Percentiles rank a stretch among this genome's conserved stretches.
These are phyloP conservation scores for Corythucha ciliata DNA, from an alignment of 2,888 invertebrate genomes.

Conservation along the genomic window DNA sequence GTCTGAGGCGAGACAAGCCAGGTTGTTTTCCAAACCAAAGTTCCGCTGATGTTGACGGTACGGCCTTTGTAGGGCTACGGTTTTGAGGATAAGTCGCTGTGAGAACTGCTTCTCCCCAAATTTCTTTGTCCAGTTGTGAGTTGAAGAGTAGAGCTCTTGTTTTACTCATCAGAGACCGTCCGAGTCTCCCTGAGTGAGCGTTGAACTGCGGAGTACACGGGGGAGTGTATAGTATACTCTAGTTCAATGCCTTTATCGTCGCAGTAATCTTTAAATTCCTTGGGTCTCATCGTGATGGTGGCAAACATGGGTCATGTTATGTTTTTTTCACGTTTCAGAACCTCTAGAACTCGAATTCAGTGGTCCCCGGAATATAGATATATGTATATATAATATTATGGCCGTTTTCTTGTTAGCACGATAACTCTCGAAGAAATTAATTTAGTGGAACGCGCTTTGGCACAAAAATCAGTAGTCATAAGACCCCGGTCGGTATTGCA, in stretches of 20 bases:
- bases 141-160: slow-evolving; percentile 7
- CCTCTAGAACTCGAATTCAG: no score
- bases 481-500: no score
- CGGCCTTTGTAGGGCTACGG: slow-evolving; percentile 6
- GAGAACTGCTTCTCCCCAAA: background rate
- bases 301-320: no score
- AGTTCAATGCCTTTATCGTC: slow-evolving; percentile 10
- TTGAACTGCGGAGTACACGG: slow-evolving; percentile 16
- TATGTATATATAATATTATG: no score
- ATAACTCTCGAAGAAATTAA: no score
- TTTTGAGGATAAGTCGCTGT: no score
- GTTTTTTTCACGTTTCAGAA: no score
- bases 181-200: slow-evolving; percentile 11
- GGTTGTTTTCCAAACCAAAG: slow-evolving; percentile 11
- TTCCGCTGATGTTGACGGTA: slow-evolving; percentile 9
- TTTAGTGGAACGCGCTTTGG: no score
- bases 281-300: no score
- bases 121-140: background rate
- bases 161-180: slow-evolving; percentile 4
- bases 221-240: slow-evolving; percentile 16
- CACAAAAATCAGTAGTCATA: no score
- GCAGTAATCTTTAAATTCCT: slow-evolving; percentile 13
- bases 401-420: no score
- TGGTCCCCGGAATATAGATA: no score
- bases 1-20: background rate